Base-by-base conservation (phyloP, 2,113 vertebrate genomes). In the Boleophthalmus pectinirostris region DNA sequence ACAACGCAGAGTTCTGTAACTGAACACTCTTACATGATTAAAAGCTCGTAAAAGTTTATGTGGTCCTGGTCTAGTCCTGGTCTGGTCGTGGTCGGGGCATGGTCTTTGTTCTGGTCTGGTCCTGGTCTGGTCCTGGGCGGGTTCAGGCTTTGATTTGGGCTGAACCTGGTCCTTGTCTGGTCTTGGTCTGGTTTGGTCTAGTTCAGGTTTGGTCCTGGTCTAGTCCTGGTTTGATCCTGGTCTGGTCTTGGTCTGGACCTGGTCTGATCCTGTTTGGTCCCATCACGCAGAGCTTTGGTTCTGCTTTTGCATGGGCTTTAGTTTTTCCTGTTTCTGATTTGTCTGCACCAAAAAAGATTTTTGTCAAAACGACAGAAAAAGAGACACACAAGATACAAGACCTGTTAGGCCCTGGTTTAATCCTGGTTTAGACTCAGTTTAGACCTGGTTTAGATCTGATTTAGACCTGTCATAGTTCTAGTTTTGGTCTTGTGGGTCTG, bases 271-370 rank as follows among this genome's bases (percentile, higher is more conserved):
- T 25, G 23, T 23, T 12, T 58, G 23, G 56, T 58, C 23, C 56
- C 21, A 23, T 58, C 56, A 58, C 56, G 24, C 56, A 24, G 56
- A 58, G 23, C 56, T 14, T 57, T 57, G 56, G 56, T 57, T 57
- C n/a, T 25, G 23, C 21, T 57, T 57, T 57, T 57, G 23, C 56
- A 58, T 58, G 56, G 56, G 24, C 56, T 25, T 58, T 58, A 58
- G 56, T 58, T 58, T 58, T 23, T 58, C 56, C 56, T 58, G 23
- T 25, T 58, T 58, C 56, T 14, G 56, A 58, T 58, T 23, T 13
- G 23, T 58, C 56, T 25, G 56, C 56, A 58, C 56, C 21, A 58
- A 58, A 25, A 56, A 56, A 3, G 0, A 23, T 56, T 21, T 56
- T 18, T 51, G 47, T 51, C 47, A 51, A 51, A 51, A 51, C 3